Base-by-base conservation (phyloP, 1,140 invertebrate species). In the Parasteatoda tepidariorum region DNA sequence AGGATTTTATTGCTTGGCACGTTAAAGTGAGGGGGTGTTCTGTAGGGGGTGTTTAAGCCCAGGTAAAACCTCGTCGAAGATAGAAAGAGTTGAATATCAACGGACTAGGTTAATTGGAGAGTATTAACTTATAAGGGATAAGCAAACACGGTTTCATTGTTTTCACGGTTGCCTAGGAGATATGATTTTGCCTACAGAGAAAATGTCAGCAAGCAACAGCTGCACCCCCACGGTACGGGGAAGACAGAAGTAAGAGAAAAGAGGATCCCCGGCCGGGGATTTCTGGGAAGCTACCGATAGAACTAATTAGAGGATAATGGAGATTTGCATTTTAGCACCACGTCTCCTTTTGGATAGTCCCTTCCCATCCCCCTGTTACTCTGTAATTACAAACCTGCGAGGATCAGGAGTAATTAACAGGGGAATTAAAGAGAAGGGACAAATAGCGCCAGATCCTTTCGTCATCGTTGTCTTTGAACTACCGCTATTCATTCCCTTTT, bases 221-320 rank as follows among this genome's bases (percentile, higher is more conserved):
- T 82, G 78, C 78, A 71, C 28, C 62, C 76, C 64, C 64, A 68
- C 64, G 38, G 62, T 68, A 68, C 48, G 55, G 66, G 66, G 55
- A 41, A 59, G 54, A 62, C 30, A 82, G 78, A 82, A 71, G 78
- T 82, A 82, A 82, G 78, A 66, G 74, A 30, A 55, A 22, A 30
- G 74, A n/a, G 70, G 64, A 81, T 64, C 41, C 62, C 64, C 31
- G 64, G 15, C 62, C 38, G 64, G 67, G 64, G 76, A 82, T 71
- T 71, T 79, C 76, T 71, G 78, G 66, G 34, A 48, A 82, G 66
- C 66, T 71, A 64, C 70, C 68, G 68, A 74, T 74, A 83, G 68
- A 83, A 74, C 68, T 83, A 83, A 83, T 83, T 83, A 83, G 68
- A 62, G 68, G 81, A 74, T 83, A 83, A 83, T 83, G 81, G 70